These are phyloP conservation scores for Myrmecobius fasciatus DNA, from an alignment of 2,113 vertebrate species.

Conservation along the genomic window DNA sequence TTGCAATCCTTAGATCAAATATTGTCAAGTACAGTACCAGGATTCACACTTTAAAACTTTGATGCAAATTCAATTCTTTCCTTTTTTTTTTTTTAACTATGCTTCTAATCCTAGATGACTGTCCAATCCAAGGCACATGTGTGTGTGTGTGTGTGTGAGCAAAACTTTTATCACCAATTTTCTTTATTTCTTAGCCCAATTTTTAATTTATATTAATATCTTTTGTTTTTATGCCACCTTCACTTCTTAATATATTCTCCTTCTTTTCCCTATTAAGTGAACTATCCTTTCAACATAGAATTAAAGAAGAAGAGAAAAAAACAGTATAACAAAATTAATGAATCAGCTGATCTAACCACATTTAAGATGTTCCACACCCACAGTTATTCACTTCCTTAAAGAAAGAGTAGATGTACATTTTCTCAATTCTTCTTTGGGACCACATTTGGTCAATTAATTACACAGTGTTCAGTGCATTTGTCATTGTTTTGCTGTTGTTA, in stretches of 20 bases:
- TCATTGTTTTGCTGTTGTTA: background rate
- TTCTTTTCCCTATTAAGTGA: background rate
- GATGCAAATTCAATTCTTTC: no score
- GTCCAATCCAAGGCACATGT: no score
- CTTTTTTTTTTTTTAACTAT: no score
- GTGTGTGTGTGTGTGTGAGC: no score
- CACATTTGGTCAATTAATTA: background rate
- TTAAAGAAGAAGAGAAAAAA: background rate
- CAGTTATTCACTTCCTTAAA: background rate
- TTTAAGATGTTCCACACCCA: background rate
- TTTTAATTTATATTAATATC: background rate
- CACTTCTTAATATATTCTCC: background rate
- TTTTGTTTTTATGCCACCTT: background rate
- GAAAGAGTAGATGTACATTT: background rate
- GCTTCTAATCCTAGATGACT: no score
- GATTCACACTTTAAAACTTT: background rate
- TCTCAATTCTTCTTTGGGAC: background rate
- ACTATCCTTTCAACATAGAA: background rate
- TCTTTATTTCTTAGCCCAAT: background rate
- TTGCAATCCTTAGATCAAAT: no score
- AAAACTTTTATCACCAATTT: background rate
- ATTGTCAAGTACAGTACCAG: background rate
- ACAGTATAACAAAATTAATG: background rate
- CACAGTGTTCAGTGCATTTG: background rate
- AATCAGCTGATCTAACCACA: background rate